Conservation (phyloP, 2,113 vertebrate genomes). For the Scortum barcoo region DNA sequence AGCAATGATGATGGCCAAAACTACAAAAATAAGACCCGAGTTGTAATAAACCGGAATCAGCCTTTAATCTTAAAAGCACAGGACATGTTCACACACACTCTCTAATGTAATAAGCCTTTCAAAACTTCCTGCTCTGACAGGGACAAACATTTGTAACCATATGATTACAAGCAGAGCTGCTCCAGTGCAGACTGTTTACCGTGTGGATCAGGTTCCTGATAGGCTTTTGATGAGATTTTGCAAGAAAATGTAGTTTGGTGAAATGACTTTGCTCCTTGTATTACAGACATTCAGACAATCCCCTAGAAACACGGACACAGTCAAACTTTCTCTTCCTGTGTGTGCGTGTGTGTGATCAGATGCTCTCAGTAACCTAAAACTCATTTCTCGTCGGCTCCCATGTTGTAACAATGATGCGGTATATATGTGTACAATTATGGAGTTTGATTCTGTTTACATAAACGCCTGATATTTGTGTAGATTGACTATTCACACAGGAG, state of each 20-base stretch:
- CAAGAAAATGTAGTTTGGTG: constrained; percentile 55
- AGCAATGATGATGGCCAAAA: not conserved
- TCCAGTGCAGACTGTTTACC: constrained; percentile 44
- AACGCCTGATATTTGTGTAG: constrained; percentile 55
- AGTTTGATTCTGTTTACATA: constrained; percentile 41
- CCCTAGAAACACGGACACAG: constrained; percentile 26
- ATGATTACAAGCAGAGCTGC: constrained; percentile 51
- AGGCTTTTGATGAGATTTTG: constrained; percentile 65
- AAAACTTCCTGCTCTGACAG: constrained; percentile 48
- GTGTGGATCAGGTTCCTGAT: constrained; percentile 47
- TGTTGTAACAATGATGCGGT: constrained; percentile 38
- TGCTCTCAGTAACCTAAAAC: constrained; percentile 58
- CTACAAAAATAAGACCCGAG: not conserved
- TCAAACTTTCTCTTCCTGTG: not conserved
- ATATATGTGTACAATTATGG: constrained; percentile 24
- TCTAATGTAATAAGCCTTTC: constrained; percentile 43
- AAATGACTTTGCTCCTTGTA: constrained; percentile 47
- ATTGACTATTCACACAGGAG: constrained; percentile 42
- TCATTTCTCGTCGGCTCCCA: constrained; percentile 38
- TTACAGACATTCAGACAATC: constrained; percentile 37
- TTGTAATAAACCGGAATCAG: constrained; percentile 23
- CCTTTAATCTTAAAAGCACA: constrained; percentile 38
- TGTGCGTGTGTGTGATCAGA: constrained; percentile 31
- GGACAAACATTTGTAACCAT: constrained; percentile 39
- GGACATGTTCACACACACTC: not conserved